phyloP scores from a whole-genome alignment of 2,888 invertebrate genomes.

The Electrophaes corylata region DNA sequence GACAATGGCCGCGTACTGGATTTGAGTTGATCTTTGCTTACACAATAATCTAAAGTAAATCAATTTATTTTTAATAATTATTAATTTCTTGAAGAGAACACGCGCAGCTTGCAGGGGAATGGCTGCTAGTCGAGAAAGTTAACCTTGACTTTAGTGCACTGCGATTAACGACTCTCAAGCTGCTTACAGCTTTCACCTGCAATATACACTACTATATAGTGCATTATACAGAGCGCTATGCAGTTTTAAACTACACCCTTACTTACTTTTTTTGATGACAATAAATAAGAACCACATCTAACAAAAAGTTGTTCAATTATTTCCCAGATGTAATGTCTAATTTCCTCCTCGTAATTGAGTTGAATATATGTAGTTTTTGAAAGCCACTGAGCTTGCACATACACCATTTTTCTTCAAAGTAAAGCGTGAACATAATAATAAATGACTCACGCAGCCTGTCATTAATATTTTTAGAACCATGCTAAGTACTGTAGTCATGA shows the following conservation, averaged over 20 bases:
- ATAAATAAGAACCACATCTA: too few species aligned
- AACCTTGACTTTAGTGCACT: constrained; percentile 69
- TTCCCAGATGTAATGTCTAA: too few species aligned
- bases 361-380: background rate
- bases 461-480: constrained; percentile 72
- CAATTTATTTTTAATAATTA: background rate
- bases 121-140: constrained; percentile 72
- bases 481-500: constrained; percentile 35
- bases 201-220: background rate
- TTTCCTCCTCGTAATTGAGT: too few species aligned
- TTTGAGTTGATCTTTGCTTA: background rate
- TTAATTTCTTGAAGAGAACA: background rate
- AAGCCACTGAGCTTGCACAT: constrained; percentile 14
- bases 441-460: constrained; percentile 61
- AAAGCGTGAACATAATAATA: constrained; percentile 46
- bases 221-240: too few species aligned
- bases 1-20: background rate
- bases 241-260: background rate
- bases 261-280: background rate
- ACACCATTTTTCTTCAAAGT: constrained; percentile 40
- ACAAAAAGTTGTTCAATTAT: too few species aligned
- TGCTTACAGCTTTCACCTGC: constrained; percentile 61
- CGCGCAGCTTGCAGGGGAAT: constrained; percentile 15
- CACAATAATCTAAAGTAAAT: too few species aligned
- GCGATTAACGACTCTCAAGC: constrained; percentile 63